Evolutionary conservation across 1,140 invertebrate genomes (phyloP).

Genomic region (Drosophila bifasciata): DNA sequence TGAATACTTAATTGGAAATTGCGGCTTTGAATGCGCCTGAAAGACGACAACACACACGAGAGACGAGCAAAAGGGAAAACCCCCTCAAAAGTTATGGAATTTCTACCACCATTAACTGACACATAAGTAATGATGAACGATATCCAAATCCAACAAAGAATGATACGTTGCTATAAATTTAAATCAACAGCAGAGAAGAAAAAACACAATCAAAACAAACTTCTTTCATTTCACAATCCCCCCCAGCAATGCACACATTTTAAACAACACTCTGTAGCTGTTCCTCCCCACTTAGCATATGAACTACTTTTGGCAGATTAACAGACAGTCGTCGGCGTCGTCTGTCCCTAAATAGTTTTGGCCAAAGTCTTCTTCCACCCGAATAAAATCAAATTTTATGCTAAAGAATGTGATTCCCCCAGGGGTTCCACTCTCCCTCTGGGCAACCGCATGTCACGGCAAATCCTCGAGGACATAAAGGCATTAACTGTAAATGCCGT

Average conservation of each 20-base stretch:
- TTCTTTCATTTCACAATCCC: too few species aligned
- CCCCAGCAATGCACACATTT: not conserved
- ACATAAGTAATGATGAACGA: too few species aligned
- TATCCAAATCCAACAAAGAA: too few species aligned
- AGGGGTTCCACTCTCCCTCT: not conserved
- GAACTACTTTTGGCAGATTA: slow-evolving; percentile 39
- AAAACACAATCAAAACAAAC: too few species aligned
- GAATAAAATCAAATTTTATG: slow-evolving; percentile 78
- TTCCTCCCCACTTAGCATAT: slow-evolving; percentile 1
- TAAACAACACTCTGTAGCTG: too few species aligned
- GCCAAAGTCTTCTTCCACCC: slow-evolving; percentile 31
- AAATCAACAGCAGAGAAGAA: too few species aligned
- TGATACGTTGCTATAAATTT: too few species aligned
- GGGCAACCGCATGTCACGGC: slow-evolving; percentile 35
- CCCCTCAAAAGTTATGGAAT: slow-evolving; percentile 5
- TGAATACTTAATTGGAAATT: slow-evolving; percentile 78
- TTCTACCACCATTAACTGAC: too few species aligned
- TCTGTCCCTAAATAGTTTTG: slow-evolving; percentile 25
- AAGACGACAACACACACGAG: slow-evolving; percentile 35
- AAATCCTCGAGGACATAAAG: slow-evolving; percentile 74
- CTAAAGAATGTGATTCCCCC: slow-evolving; percentile 59
- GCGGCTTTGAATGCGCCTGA: slow-evolving; percentile 64
- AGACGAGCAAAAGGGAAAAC: slow-evolving; percentile 2
- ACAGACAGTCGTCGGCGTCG: slow-evolving; percentile 8
- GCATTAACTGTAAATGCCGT: slow-evolving; percentile 80